Evolutionary conservation across 2,888 invertebrate species (phyloP).

Genomic region (Drosophila borealis): DNA sequence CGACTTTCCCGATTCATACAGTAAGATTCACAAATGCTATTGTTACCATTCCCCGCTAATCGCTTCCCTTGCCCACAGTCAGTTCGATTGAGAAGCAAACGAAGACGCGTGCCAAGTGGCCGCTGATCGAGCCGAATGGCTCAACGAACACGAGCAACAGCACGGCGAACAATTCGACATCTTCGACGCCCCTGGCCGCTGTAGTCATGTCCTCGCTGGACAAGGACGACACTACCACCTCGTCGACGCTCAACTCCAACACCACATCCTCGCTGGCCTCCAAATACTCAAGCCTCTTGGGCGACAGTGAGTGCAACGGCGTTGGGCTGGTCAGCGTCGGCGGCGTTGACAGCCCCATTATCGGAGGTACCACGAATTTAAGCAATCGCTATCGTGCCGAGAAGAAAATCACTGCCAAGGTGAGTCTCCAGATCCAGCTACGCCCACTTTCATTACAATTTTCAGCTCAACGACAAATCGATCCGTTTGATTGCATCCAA

Average conservation of each 20-base stretch:
- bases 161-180: slow-evolving; percentile 80
- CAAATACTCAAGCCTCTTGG: slow-evolving; percentile 81
- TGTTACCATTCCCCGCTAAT: background rate
- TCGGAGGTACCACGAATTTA: slow-evolving; percentile 72
- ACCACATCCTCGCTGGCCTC: slow-evolving; percentile 82
- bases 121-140: slow-evolving; percentile 77
- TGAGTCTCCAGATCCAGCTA: slow-evolving; percentile 56
- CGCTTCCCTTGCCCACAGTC: slow-evolving; percentile 59
- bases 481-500: slow-evolving; percentile 17
- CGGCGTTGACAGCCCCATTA: slow-evolving; percentile 70
- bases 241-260: slow-evolving; percentile 78
- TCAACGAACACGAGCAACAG: slow-evolving; percentile 76
- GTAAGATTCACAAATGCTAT: slow-evolving; percentile 60
- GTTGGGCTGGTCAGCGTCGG: slow-evolving; percentile 50
- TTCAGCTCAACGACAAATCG: slow-evolving; percentile 35
- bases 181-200: slow-evolving; percentile 82
- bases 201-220: slow-evolving; percentile 74
- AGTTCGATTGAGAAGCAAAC: slow-evolving; percentile 85
- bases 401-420: slow-evolving; percentile 85
- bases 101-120: slow-evolving; percentile 83
- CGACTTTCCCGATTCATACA: slow-evolving; percentile 85
- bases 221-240: slow-evolving; percentile 80
- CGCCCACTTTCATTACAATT: slow-evolving; percentile 25
- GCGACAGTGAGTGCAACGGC: slow-evolving; percentile 79
- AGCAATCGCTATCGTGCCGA: slow-evolving; percentile 84